These are phyloP conservation scores for Stictonetta naevosa DNA, from an alignment of 2,113 vertebrate genomes.

Conservation along the genomic window DNA sequence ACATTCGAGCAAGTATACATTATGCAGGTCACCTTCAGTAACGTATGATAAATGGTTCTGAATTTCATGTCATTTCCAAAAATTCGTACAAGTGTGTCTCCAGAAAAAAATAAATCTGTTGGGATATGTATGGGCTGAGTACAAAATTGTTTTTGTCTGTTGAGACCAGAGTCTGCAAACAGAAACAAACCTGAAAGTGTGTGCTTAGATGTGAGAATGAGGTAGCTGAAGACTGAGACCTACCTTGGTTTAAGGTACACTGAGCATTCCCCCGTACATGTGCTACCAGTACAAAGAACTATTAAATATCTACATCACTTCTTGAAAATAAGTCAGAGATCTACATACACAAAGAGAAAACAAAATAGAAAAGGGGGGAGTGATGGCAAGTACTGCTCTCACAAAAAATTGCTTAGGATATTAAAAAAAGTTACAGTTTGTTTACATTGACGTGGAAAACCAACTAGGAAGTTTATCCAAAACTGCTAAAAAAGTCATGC, in stretches of 20 bases:
- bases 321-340: not conserved
- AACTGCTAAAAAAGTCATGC: not conserved
- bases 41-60: not conserved
- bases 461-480: not conserved
- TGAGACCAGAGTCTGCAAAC: not conserved
- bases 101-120: not conserved
- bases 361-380: not conserved
- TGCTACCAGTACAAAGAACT: not conserved
- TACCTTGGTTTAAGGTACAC: not conserved
- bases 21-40: not conserved
- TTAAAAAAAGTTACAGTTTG: too few species aligned
- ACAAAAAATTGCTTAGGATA: not conserved
- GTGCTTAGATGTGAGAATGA: not conserved
- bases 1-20: not conserved
- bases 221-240: not conserved
- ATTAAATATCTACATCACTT: not conserved
- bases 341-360: not conserved
- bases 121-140: not conserved
- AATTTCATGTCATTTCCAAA: not conserved
- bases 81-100: not conserved
- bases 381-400: not conserved
- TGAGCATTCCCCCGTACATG: accelerated
- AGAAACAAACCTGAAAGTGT: not conserved
- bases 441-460: not conserved
- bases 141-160: not conserved